Evolutionary conservation across 2,113 vertebrate genomes (phyloP), one percentile per base, ranked within the genome.

Genomic region (Stercorarius parasiticus): DNA sequence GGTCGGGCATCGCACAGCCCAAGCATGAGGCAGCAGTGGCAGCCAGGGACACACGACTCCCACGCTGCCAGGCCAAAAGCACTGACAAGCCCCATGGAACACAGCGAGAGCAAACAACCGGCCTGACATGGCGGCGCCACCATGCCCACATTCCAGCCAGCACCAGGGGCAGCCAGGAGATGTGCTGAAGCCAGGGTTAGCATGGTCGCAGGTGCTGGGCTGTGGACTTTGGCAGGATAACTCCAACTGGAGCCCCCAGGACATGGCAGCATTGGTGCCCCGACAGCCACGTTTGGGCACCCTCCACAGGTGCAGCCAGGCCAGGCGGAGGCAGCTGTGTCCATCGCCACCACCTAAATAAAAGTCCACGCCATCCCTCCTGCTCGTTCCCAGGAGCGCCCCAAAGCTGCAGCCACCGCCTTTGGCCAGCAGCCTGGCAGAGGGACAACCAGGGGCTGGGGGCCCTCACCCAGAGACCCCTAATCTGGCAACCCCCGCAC

Each of bases 1-100:
- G 14, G 18, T 19, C 5, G 0, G 56, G 66, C 1, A 0, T 56
- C 0, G 5, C 64, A 27, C 2, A 0, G 65, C 32, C 70, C 0
- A 0, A 64, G 65, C 53, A 52, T 1, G 5, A 74, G 32, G 52
- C 77, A 80, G 62, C 22, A 27, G 61, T 5, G 6, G 49, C 43
- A 27, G 18, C n/a, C 9, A 3, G 76, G 0, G 1, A 76, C 6
- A 3, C 5, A 2, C 15, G 5, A n/a, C 22, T 82, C 65, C 49
- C 76, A 65, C 12, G 1, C 22, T 74, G 29, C 30, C 85, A 71
- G 38, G 67, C 47, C 42, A n/a, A 49, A 62, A 73, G 49, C 38
- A n/a, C 23, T 4, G 1, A 50, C 16, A n/a, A 64, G 22, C 23
- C 23, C 17, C 55, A 40, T 0, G 21, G 80, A 36, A 53, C 2